Conservation (phyloP, 2,888 invertebrate genomes). For the Acrocera orbiculus region DNA sequence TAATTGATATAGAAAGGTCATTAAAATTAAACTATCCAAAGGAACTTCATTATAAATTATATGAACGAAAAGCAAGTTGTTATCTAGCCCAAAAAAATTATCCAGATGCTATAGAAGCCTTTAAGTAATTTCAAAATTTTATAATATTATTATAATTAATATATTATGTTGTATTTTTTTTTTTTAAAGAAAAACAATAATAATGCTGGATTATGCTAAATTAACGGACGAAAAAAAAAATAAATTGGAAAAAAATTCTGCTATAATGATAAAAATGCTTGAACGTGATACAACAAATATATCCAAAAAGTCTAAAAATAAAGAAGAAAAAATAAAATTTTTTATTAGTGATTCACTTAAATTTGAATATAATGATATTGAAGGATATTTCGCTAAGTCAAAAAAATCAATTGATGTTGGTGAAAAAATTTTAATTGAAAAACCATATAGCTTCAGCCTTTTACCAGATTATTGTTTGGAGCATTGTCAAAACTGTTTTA, state of each 20-base stretch:
- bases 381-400: slow-evolving; percentile 60
- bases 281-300: slow-evolving; percentile 36
- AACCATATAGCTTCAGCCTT: slow-evolving; percentile 51
- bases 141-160: too few species aligned
- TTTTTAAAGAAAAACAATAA: slow-evolving; percentile 37
- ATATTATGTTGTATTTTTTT: background rate
- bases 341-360: slow-evolving; percentile 42
- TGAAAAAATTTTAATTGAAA: slow-evolving; percentile 52
- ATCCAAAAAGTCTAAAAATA: slow-evolving; percentile 1
- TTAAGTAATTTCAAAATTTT: slow-evolving; percentile 26
- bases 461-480: slow-evolving; percentile 46
- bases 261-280: slow-evolving; percentile 51
- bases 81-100: slow-evolving; percentile 48
- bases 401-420: slow-evolving; percentile 50
- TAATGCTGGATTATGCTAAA: slow-evolving; percentile 46
- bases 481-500: slow-evolving; percentile 56
- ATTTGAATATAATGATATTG: slow-evolving; percentile 40
- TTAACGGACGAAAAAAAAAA: slow-evolving; percentile 41
- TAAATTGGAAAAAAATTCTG: slow-evolving; percentile 46
- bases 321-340: slow-evolving; percentile 15
- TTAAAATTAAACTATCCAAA: slow-evolving; percentile 46
- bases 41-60: slow-evolving; percentile 55
- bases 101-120: slow-evolving; percentile 43
- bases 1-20: slow-evolving; percentile 54
- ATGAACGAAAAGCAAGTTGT: slow-evolving; percentile 55